Conservation (phyloP, 2,888 invertebrate genomes). For the Callimorpha dominula region DNA sequence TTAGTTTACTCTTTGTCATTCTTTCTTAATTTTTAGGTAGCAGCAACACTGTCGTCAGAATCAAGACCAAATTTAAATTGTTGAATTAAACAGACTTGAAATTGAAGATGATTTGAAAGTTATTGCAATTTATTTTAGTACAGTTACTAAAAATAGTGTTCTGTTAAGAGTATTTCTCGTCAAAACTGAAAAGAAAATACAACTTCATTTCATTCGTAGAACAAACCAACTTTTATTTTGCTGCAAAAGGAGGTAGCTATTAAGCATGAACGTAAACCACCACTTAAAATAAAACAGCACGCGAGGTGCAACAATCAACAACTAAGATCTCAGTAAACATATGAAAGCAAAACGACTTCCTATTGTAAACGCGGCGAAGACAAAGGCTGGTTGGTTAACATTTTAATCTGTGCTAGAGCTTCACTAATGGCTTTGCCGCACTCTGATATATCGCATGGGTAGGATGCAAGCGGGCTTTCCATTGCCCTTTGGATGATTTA, state of each 20-base stretch:
- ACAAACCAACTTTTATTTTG: constrained; percentile 7
- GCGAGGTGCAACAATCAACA: constrained; percentile 61
- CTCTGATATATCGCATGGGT: constrained; percentile 63
- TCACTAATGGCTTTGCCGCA: constrained; percentile 66
- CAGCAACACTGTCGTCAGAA: too few species aligned
- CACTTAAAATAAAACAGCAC: constrained; percentile 57
- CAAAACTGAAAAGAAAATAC: background rate
- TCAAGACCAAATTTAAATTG: background rate
- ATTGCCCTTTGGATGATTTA: constrained; percentile 68
- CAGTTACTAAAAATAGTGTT: background rate
- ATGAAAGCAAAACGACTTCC: constrained; percentile 63
- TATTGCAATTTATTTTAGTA: background rate
- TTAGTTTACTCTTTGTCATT: too few species aligned
- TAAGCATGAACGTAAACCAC: constrained; percentile 16
- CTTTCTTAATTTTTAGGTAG: too few species aligned
- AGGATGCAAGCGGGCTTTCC: constrained; percentile 67
- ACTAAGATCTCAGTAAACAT: constrained; percentile 62
- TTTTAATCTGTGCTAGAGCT: constrained; percentile 72
- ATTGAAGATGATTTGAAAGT: background rate
- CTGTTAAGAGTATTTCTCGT: background rate
- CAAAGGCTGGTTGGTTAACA: constrained; percentile 74
- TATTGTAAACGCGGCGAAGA: constrained; percentile 69
- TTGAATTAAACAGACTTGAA: background rate
- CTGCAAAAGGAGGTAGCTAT: constrained; percentile 13
- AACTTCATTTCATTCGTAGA: background rate